Percentiles rank a stretch among this genome's conserved stretches.
phyloP scores from a whole-genome alignment of 2,797 vertebrate species.

The Brachyrhaphis roseni region DNA sequence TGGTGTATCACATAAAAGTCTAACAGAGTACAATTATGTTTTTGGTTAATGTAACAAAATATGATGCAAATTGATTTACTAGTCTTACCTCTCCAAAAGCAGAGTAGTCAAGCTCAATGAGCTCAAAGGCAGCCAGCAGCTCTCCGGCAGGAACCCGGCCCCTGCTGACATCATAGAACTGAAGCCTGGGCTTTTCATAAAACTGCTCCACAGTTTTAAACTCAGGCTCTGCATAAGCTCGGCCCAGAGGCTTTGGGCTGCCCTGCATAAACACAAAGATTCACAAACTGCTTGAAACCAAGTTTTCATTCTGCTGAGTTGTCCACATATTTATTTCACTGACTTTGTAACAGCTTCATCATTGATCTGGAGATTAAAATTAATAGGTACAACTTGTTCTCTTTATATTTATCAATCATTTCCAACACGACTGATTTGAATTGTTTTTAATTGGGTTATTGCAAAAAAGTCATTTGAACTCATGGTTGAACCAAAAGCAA shows the following conservation, averaged over 20 bases:
- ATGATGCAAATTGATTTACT: neutral
- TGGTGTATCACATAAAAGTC: neutral
- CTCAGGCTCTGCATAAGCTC: slow-evolving; percentile 86
- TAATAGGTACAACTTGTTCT: neutral
- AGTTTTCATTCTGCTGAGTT: neutral
- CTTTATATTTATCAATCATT: neutral
- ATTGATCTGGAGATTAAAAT: neutral
- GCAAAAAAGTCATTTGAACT: neutral
- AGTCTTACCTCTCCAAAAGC: slow-evolving; percentile 86
- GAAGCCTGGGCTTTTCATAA: slow-evolving; percentile 84
- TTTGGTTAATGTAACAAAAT: neutral
- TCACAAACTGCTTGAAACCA: neutral
- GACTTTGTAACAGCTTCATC: neutral
- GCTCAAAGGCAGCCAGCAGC: slow-evolving; percentile 90
- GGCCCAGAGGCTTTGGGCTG: slow-evolving; percentile 83
- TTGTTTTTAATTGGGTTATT: neutral
- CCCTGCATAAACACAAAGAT: slow-evolving; percentile 73
- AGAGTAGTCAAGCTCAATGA: slow-evolving; percentile 92
- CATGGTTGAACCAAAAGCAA: neutral
- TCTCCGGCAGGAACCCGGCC: slow-evolving; percentile 85
- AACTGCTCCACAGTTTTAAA: slow-evolving; percentile 87
- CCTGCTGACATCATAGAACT: slow-evolving; percentile 88
- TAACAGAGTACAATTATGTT: neutral
- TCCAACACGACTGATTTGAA: neutral
- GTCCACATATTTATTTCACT: neutral